Percentiles rank a stretch among this genome's conserved stretches.
Evolutionary conservation across 1,140 invertebrate species (phyloP).

Genomic region (Penaeus japonicus): DNA sequence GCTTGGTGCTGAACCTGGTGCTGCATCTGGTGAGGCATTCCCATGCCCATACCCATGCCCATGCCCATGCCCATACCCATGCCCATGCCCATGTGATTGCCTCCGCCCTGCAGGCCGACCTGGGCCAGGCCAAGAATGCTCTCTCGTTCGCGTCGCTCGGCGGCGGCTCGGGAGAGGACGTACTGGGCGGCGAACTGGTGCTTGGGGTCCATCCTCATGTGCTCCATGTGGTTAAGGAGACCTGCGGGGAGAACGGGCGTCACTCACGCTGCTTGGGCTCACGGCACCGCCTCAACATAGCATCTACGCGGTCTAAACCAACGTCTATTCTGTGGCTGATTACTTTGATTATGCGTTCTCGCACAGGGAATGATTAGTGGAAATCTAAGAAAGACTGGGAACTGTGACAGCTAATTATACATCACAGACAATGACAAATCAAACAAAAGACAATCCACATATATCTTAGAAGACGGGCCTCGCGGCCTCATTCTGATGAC

Average conservation of each 20-base stretch:
- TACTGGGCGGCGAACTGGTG: constrained; percentile 95
- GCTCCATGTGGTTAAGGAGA: constrained; percentile 91
- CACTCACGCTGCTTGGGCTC: not conserved
- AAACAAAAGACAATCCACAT: not conserved
- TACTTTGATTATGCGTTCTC: too few species aligned
- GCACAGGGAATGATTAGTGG: too few species aligned
- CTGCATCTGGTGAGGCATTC: constrained; percentile 59
- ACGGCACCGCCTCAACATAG: not conserved
- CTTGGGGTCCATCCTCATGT: constrained; percentile 96
- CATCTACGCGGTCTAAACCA: too few species aligned
- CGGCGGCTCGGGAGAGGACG: constrained; percentile 86
- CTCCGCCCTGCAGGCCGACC: constrained; percentile 55
- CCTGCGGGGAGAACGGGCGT: constrained; percentile 68
- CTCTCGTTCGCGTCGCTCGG: constrained; percentile 85
- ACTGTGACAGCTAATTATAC: too few species aligned
- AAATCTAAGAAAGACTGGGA: too few species aligned
- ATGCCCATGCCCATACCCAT: constrained; percentile 58
- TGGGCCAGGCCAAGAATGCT: constrained; percentile 73
- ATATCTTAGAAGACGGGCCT: not conserved
- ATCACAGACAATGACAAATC: too few species aligned
- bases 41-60: constrained; percentile 59
- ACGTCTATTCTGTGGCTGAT: too few species aligned
- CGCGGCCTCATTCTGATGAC: not conserved
- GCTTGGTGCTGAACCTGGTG: constrained; percentile 58
- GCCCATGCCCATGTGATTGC: constrained; percentile 58